Evolutionary conservation across 1,140 invertebrate genomes (phyloP), one percentile per base, ranked within the genome.

Genomic region (Hermatobates lingyangjiaoensis): DNA sequence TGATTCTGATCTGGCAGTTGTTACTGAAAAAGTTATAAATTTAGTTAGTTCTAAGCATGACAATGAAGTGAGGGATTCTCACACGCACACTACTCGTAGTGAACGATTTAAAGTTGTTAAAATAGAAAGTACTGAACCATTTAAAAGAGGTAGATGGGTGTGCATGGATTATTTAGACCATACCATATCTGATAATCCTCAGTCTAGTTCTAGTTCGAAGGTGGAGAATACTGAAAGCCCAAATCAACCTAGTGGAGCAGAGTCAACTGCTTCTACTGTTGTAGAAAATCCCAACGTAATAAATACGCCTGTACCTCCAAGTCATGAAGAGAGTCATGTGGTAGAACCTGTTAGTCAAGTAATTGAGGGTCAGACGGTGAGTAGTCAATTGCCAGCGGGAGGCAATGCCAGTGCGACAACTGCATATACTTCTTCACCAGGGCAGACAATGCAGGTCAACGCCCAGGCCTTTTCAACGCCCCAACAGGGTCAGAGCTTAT

Each of bases 111-210:
- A 91, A 73, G 89, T 95, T 57, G 90, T 96, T 23, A 95, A 94
- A 74, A 90, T 95, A 54, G 88, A 91, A 66, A 92, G 85, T 63
- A 86, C 87, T 23, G 89, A 95, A 66, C 91, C 91, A 3, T 93
- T 94, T 61, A 83, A 84, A 58, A 74, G 91, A 38, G 92, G 92
- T 24, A 71, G 91, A 60, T 96, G 92, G 92, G 81, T 82, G 59
- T 95, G 90, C 68, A 87, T 91, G 79, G 91, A 96, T 67, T 95
- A 91, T 68, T 71, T 90, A 60, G 89, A 95, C 70, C 83, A 89
- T 62, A 79, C 81, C 50, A 74, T 74, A 48, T 72, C 74, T 39
- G 39, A 4, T 20, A 10, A 4, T 5, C 5, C 7, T 18, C 78
- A 76, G 60, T 27, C 47, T 18, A 45, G 30, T 21, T n/a, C 39